These are phyloP conservation scores for Eufriesea mexicana DNA, from an alignment of 1,140 invertebrate species.

Conservation along the genomic window DNA sequence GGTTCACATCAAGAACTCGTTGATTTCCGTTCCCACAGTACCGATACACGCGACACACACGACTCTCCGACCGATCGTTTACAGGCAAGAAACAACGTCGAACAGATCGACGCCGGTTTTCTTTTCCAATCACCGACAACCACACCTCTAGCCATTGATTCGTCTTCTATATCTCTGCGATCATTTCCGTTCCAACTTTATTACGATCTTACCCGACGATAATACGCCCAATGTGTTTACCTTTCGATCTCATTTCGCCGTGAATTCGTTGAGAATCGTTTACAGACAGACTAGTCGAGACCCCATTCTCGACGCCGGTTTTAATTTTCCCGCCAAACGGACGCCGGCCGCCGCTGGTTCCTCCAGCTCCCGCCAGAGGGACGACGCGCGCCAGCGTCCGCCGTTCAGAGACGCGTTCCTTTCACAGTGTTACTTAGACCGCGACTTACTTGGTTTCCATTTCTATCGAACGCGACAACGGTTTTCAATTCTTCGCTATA, in stretches of 20 bases:
- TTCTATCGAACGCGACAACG: too few relatives aligned
- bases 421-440: too few relatives aligned
- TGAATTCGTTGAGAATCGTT: background rate
- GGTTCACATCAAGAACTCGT: conserved; percentile 23
- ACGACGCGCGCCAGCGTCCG: too few relatives aligned
- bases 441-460: too few relatives aligned
- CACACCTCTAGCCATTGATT: background rate
- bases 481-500: background rate
- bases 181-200: too few relatives aligned
- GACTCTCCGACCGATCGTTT: conserved; percentile 1
- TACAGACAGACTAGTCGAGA: conserved; percentile 49
- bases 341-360: too few relatives aligned
- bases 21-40: conserved; percentile 16
- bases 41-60: background rate
- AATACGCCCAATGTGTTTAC: too few relatives aligned
- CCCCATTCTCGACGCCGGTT: conserved; percentile 48
- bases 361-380: background rate
- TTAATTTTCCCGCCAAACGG: conserved; percentile 21
- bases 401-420: too few relatives aligned
- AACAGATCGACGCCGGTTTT: conserved; percentile 30
- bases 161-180: background rate
- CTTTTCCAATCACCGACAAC: background rate
- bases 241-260: too few relatives aligned
- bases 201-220: too few relatives aligned
- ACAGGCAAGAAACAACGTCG: conserved; percentile 3